phyloP scores from a whole-genome alignment of 35 echinoderm and acorn worm species.

The Eucidaris tribuloides region DNA sequence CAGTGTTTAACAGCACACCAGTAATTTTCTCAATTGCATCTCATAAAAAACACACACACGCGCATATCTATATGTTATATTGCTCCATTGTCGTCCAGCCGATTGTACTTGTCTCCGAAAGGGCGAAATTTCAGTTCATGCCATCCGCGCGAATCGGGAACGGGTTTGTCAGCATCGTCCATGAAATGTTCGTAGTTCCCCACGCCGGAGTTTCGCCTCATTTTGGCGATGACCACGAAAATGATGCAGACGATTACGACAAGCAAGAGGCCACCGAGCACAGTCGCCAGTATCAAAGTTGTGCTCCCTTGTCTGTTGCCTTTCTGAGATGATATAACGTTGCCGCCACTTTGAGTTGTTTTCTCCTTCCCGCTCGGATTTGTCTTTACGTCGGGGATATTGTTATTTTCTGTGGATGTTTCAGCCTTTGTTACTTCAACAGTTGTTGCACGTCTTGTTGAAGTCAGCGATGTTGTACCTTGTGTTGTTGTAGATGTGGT shows the following conservation, averaged over 20 bases:
- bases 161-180: conserved; percentile 9
- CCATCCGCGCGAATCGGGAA: not conserved
- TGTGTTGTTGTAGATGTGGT: too few species aligned
- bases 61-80: too few species aligned
- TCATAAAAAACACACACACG: too few species aligned
- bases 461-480: too few species aligned
- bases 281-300: not conserved
- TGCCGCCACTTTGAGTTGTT: not conserved
- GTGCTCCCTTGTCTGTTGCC: not conserved
- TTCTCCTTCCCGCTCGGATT: not conserved
- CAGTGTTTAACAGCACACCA: too few species aligned
- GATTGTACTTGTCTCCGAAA: conserved; percentile 10
- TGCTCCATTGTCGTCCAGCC: not conserved
- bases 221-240: not conserved
- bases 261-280: conserved; percentile 2
- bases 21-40: too few species aligned
- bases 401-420: too few species aligned
- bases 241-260: conserved; percentile 14
- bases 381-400: too few species aligned
- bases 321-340: not conserved
- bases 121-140: conserved; percentile 22
- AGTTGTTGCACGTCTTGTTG: conserved; percentile 17
- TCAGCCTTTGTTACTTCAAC: not conserved
- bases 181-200: not conserved
- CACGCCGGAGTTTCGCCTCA: not conserved